Evolutionary conservation across 2,888 invertebrate species (phyloP), one percentile per base, ranked within the genome.

Genomic region (Limulus polyphemus): DNA sequence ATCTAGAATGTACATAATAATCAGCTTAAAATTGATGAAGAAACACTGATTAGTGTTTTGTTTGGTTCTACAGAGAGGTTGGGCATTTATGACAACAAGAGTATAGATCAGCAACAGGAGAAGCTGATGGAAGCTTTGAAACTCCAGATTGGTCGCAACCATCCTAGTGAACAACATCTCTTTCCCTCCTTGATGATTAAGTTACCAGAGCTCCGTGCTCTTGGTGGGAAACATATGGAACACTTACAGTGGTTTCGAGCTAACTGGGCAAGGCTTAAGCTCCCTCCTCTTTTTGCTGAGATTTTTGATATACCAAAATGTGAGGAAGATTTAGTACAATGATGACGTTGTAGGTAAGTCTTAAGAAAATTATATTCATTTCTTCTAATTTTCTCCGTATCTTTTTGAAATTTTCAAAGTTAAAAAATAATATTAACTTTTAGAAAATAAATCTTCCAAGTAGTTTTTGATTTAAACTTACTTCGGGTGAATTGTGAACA

Each of bases 281-380:
- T 95, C 72, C 94, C 95, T 57, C 92, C 94, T 4, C 83, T 97
- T 60, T 97, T 93, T 79, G 88, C 94, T 50, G 97, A 97, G 79
- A 92, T 95, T 71, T 97, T 93, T 79, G 95, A 97, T 83, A 93
- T 97, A 78, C 90, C 92, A 70, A 62, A 65, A 56, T 56, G 59
- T 16, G 68, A 65, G 17, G 58, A 61, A 11, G 64, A 64, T 51
- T 49, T 64, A 51, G 57, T 47, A 46, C 59, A 61, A 52, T 49
- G 56, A 60, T 32, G 32, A 32, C 32, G 32, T 32, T 32, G 32
- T 32, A 32, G 32, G 32, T 32, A 32, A 32, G 32, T 32, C 32
- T 32, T 32, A 7, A 32, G 3, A 32, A 32, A 32, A 32, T 32
- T 32, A 32, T 4, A 32, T 32, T 32, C 32, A 32, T 32, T 32